Percentiles rank a stretch among this genome's conserved stretches.
Conservation (phyloP, 2,113 vertebrate genomes). For the Azemiops feae region DNA sequence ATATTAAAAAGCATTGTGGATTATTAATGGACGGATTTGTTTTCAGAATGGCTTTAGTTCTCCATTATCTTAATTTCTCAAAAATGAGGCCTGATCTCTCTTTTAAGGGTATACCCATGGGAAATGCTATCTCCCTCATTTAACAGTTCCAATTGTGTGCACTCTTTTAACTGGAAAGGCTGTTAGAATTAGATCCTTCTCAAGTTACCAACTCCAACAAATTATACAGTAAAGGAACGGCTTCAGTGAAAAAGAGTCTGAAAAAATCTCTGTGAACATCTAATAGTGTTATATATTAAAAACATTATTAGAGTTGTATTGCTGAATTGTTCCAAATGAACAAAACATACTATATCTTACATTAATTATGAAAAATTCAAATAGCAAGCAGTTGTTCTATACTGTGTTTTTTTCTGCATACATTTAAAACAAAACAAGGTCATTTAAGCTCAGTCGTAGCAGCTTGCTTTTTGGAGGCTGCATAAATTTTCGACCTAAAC, state of each 20-base stretch:
- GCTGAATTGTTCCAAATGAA: background rate
- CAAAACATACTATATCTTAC: background rate
- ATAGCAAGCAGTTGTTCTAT: background rate
- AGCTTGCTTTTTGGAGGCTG: too few relatives aligned
- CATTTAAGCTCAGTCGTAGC: background rate
- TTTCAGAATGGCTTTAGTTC: background rate
- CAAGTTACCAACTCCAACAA: background rate
- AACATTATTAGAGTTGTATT: background rate
- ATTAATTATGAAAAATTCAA: background rate
- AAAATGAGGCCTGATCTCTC: background rate
- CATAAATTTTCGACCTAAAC: background rate
- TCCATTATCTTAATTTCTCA: background rate
- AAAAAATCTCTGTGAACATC: background rate
- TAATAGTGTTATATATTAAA: background rate
- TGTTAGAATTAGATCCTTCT: background rate
- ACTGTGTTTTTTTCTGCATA: background rate
- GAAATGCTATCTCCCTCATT: background rate
- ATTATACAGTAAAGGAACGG: background rate
- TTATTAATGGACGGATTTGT: background rate
- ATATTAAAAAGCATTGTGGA: background rate
- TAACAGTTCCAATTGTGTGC: background rate
- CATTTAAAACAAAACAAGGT: background rate
- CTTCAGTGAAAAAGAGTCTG: background rate
- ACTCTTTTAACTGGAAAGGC: background rate
- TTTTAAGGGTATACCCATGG: background rate